phyloP scores from a whole-genome alignment of 2,888 invertebrate species.

The Teinopalpus imperialis region DNA sequence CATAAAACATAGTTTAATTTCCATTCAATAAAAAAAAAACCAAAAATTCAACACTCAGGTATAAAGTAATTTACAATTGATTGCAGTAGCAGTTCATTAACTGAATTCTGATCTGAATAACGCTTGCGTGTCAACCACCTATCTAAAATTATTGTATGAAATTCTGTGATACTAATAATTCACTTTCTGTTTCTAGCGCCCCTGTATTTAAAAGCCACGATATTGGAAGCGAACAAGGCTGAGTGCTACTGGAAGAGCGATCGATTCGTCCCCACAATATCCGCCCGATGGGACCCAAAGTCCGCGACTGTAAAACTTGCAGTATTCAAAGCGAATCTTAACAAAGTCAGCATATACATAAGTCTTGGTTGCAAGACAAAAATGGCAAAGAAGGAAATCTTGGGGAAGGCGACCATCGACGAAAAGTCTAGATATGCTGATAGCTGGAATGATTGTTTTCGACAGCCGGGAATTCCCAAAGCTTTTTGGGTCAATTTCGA shows the following conservation, averaged over 20 bases:
- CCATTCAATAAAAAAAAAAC: too few species aligned
- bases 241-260: conserved; percentile 87
- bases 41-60: too few species aligned
- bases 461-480: conserved; percentile 78
- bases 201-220: conserved; percentile 89
- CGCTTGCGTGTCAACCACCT: too few species aligned
- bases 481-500: conserved; percentile 83
- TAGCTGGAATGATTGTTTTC: conserved; percentile 83
- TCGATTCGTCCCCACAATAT: conserved; percentile 87
- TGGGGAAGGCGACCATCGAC: conserved; percentile 85
- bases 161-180: conserved; percentile 1
- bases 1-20: too few species aligned
- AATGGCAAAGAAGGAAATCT: conserved; percentile 85
- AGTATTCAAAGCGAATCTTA: conserved; percentile 83
- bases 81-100: too few species aligned
- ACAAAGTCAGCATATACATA: conserved; percentile 84
- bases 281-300: conserved; percentile 88
- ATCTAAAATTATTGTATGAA: too few species aligned
- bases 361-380: conserved; percentile 85
- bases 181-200: conserved; percentile 75
- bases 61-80: too few species aligned
- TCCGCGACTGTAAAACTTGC: conserved; percentile 83
- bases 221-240: conserved; percentile 85
- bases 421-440: conserved; percentile 81
- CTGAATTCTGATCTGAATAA: too few species aligned